Conservation (phyloP, 1,140 invertebrate genomes). For the Drosophila funebris region DNA sequence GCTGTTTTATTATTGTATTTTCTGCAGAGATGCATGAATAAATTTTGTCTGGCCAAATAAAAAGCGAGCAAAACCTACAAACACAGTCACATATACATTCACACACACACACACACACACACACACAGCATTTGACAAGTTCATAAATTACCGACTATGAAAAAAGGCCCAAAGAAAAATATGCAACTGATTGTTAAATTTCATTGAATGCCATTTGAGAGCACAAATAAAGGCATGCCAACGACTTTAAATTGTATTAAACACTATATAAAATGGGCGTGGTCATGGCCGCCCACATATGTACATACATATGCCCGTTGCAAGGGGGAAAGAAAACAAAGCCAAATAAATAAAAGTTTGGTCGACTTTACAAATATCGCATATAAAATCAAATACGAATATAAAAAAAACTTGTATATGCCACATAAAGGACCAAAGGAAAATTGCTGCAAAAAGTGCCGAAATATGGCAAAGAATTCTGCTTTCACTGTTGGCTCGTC, state of each 20-base stretch:
- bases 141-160: slow-evolving; percentile 50
- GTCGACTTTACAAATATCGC: not conserved
- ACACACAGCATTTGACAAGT: slow-evolving; percentile 42
- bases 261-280: slow-evolving; percentile 22
- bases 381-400: slow-evolving; percentile 17
- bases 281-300: not conserved
- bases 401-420: not conserved
- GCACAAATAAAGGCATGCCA: slow-evolving; percentile 9
- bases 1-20: slow-evolving; percentile 50
- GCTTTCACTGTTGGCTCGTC: slow-evolving; percentile 7
- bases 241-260: slow-evolving; percentile 32
- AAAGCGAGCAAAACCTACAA: slow-evolving; percentile 8
- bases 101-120: not conserved
- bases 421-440: not conserved
- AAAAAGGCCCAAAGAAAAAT: slow-evolving; percentile 17
- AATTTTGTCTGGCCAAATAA: slow-evolving; percentile 46
- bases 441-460: slow-evolving; percentile 10
- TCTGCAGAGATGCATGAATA: slow-evolving; percentile 42
- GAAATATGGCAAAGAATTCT: not conserved
- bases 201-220: slow-evolving; percentile 38
- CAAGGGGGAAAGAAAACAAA: not conserved
- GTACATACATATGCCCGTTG: not conserved
- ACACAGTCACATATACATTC: not conserved
- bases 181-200: slow-evolving; percentile 52
- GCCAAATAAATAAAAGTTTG: slow-evolving; percentile 8